These are phyloP conservation scores for Thamnophis elegans DNA, from an alignment of 2,797 vertebrate species.

Conservation along the genomic window DNA sequence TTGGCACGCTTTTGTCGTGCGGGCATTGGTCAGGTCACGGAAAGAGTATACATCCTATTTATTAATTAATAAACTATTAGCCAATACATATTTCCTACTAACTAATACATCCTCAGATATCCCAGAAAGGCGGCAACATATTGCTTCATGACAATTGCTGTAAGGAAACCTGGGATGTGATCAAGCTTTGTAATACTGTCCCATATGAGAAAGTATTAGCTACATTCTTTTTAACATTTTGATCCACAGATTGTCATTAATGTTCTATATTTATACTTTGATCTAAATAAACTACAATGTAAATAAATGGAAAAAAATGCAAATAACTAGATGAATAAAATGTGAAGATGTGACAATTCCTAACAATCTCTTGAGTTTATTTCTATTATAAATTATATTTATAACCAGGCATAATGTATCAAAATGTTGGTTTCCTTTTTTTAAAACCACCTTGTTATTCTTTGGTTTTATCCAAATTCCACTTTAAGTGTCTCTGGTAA, in stretches of 20 bases:
- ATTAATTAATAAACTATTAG: neutral
- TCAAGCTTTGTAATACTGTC: neutral
- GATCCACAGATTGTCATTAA: neutral
- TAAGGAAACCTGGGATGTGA: neutral
- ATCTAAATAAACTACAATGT: neutral
- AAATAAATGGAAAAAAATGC: no score
- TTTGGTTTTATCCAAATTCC: neutral
- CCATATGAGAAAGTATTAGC: neutral
- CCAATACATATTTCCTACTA: neutral
- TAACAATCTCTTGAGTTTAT: neutral
- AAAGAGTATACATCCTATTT: neutral
- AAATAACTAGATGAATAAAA: no score
- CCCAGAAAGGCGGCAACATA: neutral
- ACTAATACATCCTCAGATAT: neutral
- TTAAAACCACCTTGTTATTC: neutral
- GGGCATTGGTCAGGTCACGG: no score
- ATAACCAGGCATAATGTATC: neutral
- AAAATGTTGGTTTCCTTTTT: neutral
- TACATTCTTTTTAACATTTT: neutral
- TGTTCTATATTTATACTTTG: neutral
- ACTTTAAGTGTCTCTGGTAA: neutral
- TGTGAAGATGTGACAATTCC: neutral
- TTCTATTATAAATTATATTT: neutral
- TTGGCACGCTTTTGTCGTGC: no score
- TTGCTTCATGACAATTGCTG: neutral